Evolutionary conservation across 2,888 invertebrate species (phyloP).

Genomic region (Conistra vaccinii): DNA sequence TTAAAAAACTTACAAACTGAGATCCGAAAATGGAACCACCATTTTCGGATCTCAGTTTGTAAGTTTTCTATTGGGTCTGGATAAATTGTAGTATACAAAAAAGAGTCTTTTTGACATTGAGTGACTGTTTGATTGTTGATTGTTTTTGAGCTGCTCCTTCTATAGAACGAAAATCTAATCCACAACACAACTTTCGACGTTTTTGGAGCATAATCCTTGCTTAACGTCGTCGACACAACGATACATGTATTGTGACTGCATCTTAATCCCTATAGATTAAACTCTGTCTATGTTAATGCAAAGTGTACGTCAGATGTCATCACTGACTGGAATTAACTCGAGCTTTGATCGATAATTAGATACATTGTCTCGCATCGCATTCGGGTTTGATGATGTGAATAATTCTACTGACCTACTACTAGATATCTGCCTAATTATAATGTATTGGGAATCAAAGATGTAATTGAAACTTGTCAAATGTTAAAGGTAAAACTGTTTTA

Average conservation of each 20-base stretch:
- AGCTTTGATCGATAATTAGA: slow-evolving; percentile 48
- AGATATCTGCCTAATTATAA: not conserved
- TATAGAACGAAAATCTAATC: too few relatives aligned
- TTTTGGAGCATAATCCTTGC: slow-evolving; percentile 2
- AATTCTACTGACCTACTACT: slow-evolving; percentile 6
- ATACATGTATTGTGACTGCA: not conserved
- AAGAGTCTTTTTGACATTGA: not conserved
- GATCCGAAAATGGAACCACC: too few relatives aligned
- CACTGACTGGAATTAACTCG: slow-evolving; percentile 55
- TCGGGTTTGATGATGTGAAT: slow-evolving; percentile 10
- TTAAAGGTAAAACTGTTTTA: too few relatives aligned
- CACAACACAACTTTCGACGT: slow-evolving; percentile 4
- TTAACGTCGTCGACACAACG: not conserved
- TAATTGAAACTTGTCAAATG: not conserved
- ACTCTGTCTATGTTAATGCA: slow-evolving; percentile 17
- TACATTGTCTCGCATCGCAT: slow-evolving; percentile 40
- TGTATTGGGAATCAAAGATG: too few relatives aligned
- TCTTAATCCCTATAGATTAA: not conserved
- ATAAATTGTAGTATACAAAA: not conserved
- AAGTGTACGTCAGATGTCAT: slow-evolving; percentile 19
- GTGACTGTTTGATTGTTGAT: too few relatives aligned
- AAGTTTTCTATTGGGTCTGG: not conserved
- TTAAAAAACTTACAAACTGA: too few relatives aligned
- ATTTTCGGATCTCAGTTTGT: too few relatives aligned
- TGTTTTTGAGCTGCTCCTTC: too few relatives aligned